These are phyloP conservation scores for Sturmia bella DNA, from an alignment of 2,888 invertebrate species.

Conservation along the genomic window DNA sequence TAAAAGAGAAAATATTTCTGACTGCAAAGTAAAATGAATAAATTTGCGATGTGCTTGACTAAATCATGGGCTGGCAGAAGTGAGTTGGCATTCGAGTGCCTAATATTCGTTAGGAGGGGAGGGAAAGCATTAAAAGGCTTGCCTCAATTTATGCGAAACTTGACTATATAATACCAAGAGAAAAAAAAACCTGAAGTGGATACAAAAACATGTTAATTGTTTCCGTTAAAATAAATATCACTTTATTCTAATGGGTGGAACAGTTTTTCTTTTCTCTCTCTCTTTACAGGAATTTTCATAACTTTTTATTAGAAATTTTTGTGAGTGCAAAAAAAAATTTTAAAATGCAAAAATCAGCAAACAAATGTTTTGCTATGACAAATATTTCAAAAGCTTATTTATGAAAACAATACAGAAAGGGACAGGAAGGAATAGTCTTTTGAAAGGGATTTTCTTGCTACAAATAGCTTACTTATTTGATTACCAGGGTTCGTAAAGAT, in stretches of 20 bases:
- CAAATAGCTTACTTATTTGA: too few relatives aligned
- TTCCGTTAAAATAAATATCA: neutral
- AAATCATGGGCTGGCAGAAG: neutral
- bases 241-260: neutral
- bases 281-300: neutral
- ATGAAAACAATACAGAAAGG: too few relatives aligned
- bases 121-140: constrained; percentile 28
- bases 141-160: constrained; percentile 59
- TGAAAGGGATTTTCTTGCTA: too few relatives aligned
- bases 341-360: too few relatives aligned
- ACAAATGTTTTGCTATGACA: too few relatives aligned
- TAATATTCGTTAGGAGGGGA: neutral
- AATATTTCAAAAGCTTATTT: too few relatives aligned
- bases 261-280: neutral
- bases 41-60: constrained; percentile 24
- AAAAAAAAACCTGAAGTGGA: constrained; percentile 37
- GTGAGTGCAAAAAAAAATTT: neutral
- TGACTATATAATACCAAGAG: constrained; percentile 43
- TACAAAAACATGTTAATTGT: constrained; percentile 30
- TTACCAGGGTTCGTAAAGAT: too few relatives aligned
- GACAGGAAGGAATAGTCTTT: too few relatives aligned
- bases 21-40: constrained; percentile 20
- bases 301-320: neutral
- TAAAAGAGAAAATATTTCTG: neutral
- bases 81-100: neutral